Percentiles rank a stretch among this genome's conserved stretches.
These are phyloP conservation scores for Thumatha senex DNA, from an alignment of 2,888 invertebrate species.

Conservation along the genomic window DNA sequence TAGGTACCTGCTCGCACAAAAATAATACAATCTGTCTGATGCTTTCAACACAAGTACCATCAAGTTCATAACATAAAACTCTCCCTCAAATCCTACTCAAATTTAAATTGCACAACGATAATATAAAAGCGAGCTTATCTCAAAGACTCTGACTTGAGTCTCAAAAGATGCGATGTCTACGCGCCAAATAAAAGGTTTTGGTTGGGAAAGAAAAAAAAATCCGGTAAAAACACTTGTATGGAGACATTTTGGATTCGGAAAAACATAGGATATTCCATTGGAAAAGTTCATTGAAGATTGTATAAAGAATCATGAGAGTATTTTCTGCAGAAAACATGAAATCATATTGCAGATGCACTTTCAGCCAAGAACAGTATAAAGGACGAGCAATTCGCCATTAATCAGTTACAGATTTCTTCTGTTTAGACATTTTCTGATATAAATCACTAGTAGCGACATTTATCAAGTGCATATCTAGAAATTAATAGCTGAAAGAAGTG, in stretches of 20 bases:
- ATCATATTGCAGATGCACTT: background rate
- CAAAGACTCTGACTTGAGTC: conserved; percentile 29
- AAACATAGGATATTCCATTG: conserved; percentile 16
- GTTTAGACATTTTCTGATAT: background rate
- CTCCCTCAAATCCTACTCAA: conserved; percentile 5
- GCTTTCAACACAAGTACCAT: conserved; percentile 17
- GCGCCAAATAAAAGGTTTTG: conserved; percentile 38
- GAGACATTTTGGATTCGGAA: conserved; percentile 8
- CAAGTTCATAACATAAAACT: conserved; percentile 26
- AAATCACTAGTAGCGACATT: background rate
- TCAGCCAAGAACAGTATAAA: background rate
- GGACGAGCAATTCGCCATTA: conserved; percentile 1
- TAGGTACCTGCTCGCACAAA: background rate
- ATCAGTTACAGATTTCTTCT: background rate
- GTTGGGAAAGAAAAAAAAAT: conserved; percentile 34
- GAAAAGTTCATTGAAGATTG: no score
- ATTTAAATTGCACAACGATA: conserved; percentile 36
- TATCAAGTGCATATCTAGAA: background rate
- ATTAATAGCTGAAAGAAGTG: background rate
- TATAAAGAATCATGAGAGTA: no score
- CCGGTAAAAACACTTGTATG: conserved; percentile 36
- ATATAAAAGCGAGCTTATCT: conserved; percentile 37
- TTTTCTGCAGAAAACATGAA: background rate
- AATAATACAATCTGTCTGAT: background rate
- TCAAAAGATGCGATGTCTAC: conserved; percentile 23